Evolutionary conservation across 2,888 invertebrate species (phyloP).

Genomic region (Epinotia nisella): DNA sequence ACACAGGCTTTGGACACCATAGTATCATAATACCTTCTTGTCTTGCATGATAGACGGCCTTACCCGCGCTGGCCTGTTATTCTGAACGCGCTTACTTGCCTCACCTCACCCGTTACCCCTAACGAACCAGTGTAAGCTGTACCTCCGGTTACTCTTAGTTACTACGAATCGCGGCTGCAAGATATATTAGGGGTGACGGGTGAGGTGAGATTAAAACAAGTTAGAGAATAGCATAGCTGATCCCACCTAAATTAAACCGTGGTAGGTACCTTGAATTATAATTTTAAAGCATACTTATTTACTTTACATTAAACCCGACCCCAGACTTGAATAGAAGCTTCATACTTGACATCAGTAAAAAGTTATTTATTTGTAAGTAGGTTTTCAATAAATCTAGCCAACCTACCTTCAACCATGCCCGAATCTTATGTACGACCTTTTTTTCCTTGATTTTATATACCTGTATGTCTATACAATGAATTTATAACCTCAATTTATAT

Average conservation of each 20-base stretch:
- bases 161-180: too few relatives aligned
- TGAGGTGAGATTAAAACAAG: too few relatives aligned
- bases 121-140: too few relatives aligned
- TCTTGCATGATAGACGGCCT: too few relatives aligned
- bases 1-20: too few relatives aligned
- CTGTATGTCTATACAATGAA: not conserved
- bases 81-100: too few relatives aligned
- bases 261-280: not conserved
- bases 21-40: too few relatives aligned
- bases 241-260: not conserved
- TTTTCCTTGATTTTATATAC: not conserved
- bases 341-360: not conserved
- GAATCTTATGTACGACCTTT: not conserved
- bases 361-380: not conserved
- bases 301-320: not conserved
- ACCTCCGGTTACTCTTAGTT: too few relatives aligned
- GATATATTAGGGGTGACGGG: too few relatives aligned
- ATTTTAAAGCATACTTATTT: not conserved
- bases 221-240: not conserved
- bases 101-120: too few relatives aligned
- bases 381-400: not conserved
- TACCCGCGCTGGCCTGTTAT: too few relatives aligned
- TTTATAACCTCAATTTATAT: too few relatives aligned
- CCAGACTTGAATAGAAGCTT: not conserved
- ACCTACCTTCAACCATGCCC: conserved; percentile 10